Conservation (phyloP, 2,113 vertebrate species). For the Eonycteris spelaea region DNA sequence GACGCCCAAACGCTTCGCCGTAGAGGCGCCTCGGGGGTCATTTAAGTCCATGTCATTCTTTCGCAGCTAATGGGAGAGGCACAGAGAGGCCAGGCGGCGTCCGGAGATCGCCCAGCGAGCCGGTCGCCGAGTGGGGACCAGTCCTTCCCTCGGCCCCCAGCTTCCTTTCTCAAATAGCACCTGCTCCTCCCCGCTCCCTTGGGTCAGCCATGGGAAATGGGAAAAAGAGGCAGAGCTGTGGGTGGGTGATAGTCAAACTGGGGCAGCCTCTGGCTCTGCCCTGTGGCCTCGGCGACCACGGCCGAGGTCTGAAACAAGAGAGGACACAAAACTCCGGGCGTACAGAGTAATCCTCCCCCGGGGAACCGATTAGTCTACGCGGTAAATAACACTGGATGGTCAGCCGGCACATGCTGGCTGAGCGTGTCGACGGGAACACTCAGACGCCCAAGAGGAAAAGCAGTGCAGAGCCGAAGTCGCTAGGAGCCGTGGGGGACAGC, state of each 20-base stretch:
- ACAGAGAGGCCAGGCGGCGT: rapidly evolving
- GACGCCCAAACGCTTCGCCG: too few relatives aligned
- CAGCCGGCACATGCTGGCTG: rapidly evolving
- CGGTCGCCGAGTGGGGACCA: neutral
- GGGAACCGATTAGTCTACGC: neutral
- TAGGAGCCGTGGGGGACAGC: neutral
- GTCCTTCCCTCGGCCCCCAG: neutral
- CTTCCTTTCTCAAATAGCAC: neutral
- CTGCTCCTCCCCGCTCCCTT: neutral
- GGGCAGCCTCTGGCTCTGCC: neutral
- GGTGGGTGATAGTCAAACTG: neutral
- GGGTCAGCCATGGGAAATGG: too few relatives aligned
- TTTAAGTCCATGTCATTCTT: neutral
- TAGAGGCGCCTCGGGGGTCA: neutral
- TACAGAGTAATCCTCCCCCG: neutral
- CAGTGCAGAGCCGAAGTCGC: neutral
- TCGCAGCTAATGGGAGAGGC: neutral
- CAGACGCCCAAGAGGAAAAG: neutral
- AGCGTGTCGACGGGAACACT: neutral
- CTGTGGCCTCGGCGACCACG: rapidly evolving
- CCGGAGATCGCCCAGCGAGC: neutral
- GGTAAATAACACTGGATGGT: too few relatives aligned
- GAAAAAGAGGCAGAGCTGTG: rapidly evolving
- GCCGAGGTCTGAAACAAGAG: neutral
- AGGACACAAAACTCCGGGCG: neutral